Evolutionary conservation across 2,797 vertebrate genomes (phyloP), one percentile per base, ranked within the genome.

Genomic region (Chelon auratus): DNA sequence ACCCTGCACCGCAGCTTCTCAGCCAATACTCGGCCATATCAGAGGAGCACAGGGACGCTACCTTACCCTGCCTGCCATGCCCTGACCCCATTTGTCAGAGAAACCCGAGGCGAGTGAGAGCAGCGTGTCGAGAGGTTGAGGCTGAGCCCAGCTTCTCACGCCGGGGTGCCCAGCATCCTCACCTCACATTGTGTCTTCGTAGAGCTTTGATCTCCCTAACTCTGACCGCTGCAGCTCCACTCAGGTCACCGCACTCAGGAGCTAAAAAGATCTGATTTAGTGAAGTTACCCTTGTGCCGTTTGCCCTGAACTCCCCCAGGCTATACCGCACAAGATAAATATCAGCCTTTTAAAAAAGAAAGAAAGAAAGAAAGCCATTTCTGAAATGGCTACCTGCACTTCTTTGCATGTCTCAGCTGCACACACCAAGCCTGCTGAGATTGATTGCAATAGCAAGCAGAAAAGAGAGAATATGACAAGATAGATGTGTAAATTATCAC

Each of bases 401-500:
- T 88, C 80, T 87, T 87, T 92, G 87, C 89, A 86, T 82, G 92
- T 93, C 90, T 91, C 93, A 85, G 92, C 90, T 91, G 93, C 91
- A 71, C 94, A 94, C 93, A 95, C 93, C 96, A 92, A 94, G 94
- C 94, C 94, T 87, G 94, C 90, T 87, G 96, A 97, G 97, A 99
- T 98, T 97, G 97, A 98, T 98, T 96, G 95, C 96, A 94, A 95
- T 91, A 94, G 95, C 96, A 92, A 92, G 77, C 94, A 91, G 95
- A 95, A 96, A 95, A 94, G 94, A 94, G 95, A 94, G 96, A 96
- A 97, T 96, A 94, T 96, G 97, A 98, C 96, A 99, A 99, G 97
- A 99, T 99, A 97, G 97, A 99, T 99, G 98, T 98, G 97, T 99
- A 98, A 99, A 99, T 99, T 99, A 99, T 97, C 96, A 95, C 94